Conservation (phyloP, 2,797 vertebrate genomes). For the Anas flavirostris region DNA sequence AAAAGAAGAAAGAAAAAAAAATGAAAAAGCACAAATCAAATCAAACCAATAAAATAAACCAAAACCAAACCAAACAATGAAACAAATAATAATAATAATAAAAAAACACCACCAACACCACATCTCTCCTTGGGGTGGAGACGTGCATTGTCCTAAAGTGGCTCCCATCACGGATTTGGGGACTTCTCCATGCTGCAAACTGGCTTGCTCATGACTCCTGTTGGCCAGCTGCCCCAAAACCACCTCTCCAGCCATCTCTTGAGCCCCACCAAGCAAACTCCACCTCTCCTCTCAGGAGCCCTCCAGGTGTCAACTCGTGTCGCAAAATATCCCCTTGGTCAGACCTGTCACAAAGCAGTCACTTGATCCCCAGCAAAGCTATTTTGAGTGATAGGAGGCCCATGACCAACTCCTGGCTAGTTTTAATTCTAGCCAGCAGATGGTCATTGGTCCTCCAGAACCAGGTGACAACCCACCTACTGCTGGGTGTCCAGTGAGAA, state of each 20-base stretch:
- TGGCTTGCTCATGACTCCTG: too few species aligned
- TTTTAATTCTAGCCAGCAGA: background rate
- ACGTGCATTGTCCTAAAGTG: background rate
- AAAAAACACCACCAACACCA: too few species aligned
- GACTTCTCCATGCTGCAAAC: background rate
- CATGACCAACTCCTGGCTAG: fast-evolving
- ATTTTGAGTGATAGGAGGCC: background rate
- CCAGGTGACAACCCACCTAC: background rate
- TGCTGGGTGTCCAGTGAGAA: background rate
- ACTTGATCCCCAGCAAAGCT: background rate
- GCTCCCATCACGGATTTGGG: background rate
- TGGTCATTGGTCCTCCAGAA: background rate
- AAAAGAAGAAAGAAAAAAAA: too few species aligned
- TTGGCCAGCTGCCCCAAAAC: background rate
- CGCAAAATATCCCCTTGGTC: background rate
- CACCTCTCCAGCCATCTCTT: background rate
- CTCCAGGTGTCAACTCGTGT: background rate
- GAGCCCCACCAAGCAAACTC: background rate
- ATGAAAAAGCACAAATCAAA: too few species aligned
- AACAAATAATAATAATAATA: too few species aligned
- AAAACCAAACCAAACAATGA: too few species aligned
- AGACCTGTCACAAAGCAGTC: background rate
- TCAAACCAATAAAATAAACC: too few species aligned
- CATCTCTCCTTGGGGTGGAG: background rate
- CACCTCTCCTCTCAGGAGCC: background rate